A percentile compares a stretch with the other conserved stretches of the same genome.
Evolutionary conservation across 2,888 invertebrate genomes (phyloP).

Genomic region (Tachina fera): DNA sequence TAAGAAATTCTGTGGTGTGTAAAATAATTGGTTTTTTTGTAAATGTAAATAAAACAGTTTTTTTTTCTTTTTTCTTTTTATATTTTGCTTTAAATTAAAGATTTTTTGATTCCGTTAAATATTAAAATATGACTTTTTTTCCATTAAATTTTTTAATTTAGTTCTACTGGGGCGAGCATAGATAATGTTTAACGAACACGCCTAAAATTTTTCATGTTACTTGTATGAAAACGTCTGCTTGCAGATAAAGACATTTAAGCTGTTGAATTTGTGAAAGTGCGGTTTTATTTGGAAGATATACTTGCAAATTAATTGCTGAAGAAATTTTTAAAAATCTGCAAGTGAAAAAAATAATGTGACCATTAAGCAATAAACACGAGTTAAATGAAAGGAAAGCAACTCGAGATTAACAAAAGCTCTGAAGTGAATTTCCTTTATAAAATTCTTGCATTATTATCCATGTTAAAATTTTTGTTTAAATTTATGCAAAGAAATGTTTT

Average conservation of each 20-base stretch:
- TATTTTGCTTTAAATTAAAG: slow-evolving; percentile 45
- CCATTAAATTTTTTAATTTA: slow-evolving; percentile 45
- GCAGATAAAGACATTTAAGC: not conserved
- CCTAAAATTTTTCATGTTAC: slow-evolving; percentile 38
- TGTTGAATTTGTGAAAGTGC: slow-evolving; percentile 47
- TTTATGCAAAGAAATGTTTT: slow-evolving; percentile 17
- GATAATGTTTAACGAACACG: slow-evolving; percentile 60
- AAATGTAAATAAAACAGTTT: slow-evolving; percentile 51
- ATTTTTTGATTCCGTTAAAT: slow-evolving; percentile 53
- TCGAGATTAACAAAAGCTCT: not conserved
- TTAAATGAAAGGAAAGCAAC: not conserved
- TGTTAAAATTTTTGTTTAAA: not conserved
- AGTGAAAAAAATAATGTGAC: slow-evolving; percentile 17
- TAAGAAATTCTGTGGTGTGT: not conserved
- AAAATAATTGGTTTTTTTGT: not conserved
- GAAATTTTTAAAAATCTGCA: slow-evolving; percentile 3
- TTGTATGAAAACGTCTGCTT: not conserved
- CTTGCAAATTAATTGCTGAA: slow-evolving; percentile 29
- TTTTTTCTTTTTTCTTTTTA: not conserved
- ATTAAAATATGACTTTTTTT: slow-evolving; percentile 11
- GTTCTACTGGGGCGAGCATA: slow-evolving; percentile 51
- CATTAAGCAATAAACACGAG: not conserved
- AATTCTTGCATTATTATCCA: too few relatives aligned
- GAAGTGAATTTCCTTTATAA: not conserved
- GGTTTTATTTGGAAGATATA: slow-evolving; percentile 26